Base-by-base conservation (phyloP, 2,797 vertebrate species). In the Alauda arvensis region DNA sequence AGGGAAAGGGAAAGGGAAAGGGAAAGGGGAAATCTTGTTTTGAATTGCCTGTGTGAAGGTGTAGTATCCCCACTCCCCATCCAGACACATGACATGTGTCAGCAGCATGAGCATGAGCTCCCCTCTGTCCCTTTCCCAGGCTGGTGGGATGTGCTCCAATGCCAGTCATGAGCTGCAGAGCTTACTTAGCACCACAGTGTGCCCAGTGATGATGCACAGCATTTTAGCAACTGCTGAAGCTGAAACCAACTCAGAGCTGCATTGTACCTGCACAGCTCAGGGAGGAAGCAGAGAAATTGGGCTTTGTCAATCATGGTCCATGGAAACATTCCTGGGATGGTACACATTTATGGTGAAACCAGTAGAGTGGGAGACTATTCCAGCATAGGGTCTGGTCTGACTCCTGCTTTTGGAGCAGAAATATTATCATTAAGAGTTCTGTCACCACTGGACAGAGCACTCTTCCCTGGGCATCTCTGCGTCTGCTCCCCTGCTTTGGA, bases 41-140 rank as follows among this genome's bases (percentile, higher is more conserved):
- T 12, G 9, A 68, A 42, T 77, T 52, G 43, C 20, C 8, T 76
- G 3, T 2, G 0, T 48, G 51, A 66, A 77, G 25, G 16, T 46
- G 37, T 52, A 13, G 18, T 34, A 46, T 60, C 25, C 33, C 12
- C 8, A 11, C 25, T 82, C 25, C 12, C 33, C 29, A 9, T 46
- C 74, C 0, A 5, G 52, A 34, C 1, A 0, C 0, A 57, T 56
- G 53, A 23, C 21, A 1, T 3, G 29, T 28, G 14, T 51, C 20
- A 77, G 49, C 24, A 37, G 40, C 1, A 8, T 40, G 68, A 79
- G 7, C 31, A 33, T 1, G 3, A 74, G 18, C 20, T 85, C 25
- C 18, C 14, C 10, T 65, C 72, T 19, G 29, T 29, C 65, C 18
- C 66, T 87, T 85, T 23, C 49, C 29, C 31, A 12, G 34, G 40